Evolutionary conservation across 2,888 invertebrate species (phyloP).

Genomic region (Cheilosia impressa): DNA sequence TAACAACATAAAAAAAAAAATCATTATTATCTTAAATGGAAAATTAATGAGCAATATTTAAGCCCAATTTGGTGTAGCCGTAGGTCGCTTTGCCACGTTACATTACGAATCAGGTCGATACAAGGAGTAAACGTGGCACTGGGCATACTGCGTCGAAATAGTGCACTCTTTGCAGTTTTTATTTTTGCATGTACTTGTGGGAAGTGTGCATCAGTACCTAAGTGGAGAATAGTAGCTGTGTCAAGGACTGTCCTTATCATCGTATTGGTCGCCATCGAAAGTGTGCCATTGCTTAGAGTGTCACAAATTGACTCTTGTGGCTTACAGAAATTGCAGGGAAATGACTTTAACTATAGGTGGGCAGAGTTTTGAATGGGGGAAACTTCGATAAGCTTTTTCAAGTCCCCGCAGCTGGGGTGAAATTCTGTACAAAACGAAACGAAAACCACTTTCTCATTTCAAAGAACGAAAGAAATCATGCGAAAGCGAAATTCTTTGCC

Average conservation of each 20-base stretch:
- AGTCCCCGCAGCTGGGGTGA: no score
- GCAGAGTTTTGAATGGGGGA: no score
- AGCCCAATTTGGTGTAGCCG: neutral
- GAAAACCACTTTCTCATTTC: no score
- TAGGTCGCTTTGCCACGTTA: neutral
- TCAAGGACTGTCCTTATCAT: neutral
- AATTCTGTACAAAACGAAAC: no score
- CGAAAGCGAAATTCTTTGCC: no score
- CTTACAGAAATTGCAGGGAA: no score
- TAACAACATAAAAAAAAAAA: neutral
- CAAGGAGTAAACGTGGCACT: neutral
- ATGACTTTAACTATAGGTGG: no score
- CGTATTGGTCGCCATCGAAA: neutral
- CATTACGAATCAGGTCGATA: conserved; percentile 6
- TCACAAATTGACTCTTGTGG: no score
- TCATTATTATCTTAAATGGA: neutral
- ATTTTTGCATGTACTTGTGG: neutral
- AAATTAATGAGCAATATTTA: conserved; percentile 2
- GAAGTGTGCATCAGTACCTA: neutral
- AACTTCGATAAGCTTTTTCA: no score
- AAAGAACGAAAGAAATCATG: no score
- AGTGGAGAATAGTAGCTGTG: neutral
- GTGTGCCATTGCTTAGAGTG: neutral
- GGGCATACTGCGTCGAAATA: neutral
- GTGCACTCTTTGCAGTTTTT: neutral